Evolutionary conservation across 2,888 invertebrate genomes (phyloP).

Genomic region (Andrena dorsata): DNA sequence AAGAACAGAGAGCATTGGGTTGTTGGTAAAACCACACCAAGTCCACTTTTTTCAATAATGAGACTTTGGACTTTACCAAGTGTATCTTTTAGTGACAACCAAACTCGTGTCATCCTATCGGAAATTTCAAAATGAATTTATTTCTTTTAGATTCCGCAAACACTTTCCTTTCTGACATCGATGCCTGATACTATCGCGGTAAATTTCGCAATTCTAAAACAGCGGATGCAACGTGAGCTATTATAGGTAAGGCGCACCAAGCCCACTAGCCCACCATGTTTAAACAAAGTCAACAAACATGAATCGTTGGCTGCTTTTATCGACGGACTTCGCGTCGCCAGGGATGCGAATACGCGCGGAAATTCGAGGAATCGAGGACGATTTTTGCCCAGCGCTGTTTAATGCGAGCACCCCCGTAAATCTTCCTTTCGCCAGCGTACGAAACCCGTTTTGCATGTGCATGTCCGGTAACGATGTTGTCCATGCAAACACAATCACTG

Average conservation of each 20-base stretch:
- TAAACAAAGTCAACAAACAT: conserved; percentile 43
- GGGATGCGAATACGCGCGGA: conserved; percentile 27
- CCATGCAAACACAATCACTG: conserved; percentile 65
- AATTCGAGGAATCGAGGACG: conserved; percentile 46
- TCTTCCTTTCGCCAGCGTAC: conserved; percentile 55
- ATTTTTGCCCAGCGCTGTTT: conserved; percentile 50
- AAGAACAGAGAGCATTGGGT: too few relatives aligned
- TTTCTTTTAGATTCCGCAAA: too few relatives aligned
- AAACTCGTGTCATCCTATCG: too few relatives aligned
- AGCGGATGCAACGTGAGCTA: too few relatives aligned
- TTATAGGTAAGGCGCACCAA: not conserved
- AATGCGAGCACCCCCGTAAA: conserved; percentile 58
- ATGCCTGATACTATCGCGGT: too few relatives aligned
- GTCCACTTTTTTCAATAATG: too few relatives aligned
- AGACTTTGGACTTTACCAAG: too few relatives aligned
- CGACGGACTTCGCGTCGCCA: conserved; percentile 36
- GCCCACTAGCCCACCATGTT: not conserved
- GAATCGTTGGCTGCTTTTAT: conserved; percentile 48
- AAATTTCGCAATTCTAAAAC: too few relatives aligned
- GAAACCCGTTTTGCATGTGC: conserved; percentile 60
- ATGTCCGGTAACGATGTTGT: conserved; percentile 63
- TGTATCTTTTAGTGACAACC: too few relatives aligned
- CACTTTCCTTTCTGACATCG: too few relatives aligned
- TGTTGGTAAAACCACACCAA: too few relatives aligned
- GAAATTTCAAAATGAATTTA: too few relatives aligned